A percentile compares a stretch with the other conserved stretches of the same genome.
Conservation (phyloP, 2,888 invertebrate species). For the Apantesis nais region DNA sequence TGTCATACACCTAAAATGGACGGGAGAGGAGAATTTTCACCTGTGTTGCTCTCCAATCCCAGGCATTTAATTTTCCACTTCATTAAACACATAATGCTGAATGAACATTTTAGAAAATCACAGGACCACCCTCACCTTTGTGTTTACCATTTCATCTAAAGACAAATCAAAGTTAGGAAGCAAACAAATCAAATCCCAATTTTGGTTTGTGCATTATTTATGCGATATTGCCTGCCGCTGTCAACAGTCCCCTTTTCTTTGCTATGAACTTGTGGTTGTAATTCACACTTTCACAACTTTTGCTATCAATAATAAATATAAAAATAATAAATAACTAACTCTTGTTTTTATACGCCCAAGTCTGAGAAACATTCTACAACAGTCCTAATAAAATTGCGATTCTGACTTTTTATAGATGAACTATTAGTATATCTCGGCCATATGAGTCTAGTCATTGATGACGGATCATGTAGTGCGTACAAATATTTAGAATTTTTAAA, state of each 20-base stretch:
- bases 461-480: neutral
- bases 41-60: neutral
- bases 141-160: conserved; percentile 64
- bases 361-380: neutral
- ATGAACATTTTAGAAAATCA: conserved; percentile 54
- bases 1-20: no score
- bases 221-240: conserved; percentile 80
- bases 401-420: neutral
- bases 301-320: conserved; percentile 61
- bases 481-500: neutral
- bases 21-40: conserved; percentile 1
- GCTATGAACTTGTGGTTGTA: conserved; percentile 71
- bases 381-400: neutral
- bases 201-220: conserved; percentile 83
- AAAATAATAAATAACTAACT: no score
- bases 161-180: conserved; percentile 82
- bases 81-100: conserved; percentile 54
- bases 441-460: neutral
- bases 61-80: conserved; percentile 62
- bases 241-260: conserved; percentile 78
- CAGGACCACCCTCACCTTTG: conserved; percentile 57
- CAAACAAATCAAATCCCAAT: conserved; percentile 85
- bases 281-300: conserved; percentile 74
- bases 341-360: conserved; percentile 20
- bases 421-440: neutral